Base-by-base conservation (phyloP, 2,113 vertebrate genomes). In the Manacus vitellinus region DNA sequence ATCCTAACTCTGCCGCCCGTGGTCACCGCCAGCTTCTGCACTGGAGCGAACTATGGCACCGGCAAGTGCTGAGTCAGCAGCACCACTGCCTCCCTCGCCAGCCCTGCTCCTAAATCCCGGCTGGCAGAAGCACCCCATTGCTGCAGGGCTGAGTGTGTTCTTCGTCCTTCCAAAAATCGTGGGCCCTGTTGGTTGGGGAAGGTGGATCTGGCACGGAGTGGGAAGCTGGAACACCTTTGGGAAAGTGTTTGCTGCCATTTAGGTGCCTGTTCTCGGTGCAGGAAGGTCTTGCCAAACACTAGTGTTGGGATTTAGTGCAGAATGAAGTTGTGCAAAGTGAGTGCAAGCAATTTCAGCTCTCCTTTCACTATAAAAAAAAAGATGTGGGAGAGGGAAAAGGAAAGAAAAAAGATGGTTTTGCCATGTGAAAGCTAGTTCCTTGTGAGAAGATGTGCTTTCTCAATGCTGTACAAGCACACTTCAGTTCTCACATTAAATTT, bases 121-220 rank as follows among this genome's bases (percentile, higher is more conserved):
- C 95, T 93, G 96, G 35, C 51, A 61, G 73, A 33, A 91, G 37
- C 31, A 44, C 41, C 25, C 21, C 14, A 18, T 10, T 73, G 63
- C 66, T 20, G 28, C 78, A 81, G 88, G 47, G 35, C n/a, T 56
- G 70, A 93, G 58, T 5, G 0, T n/a, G 20, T 61, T 61, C n/a
- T 65, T 33, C 41, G 66, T 73, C 59, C 72, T 92, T 92, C 44
- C 43, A 41, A 72, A 89, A 79, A 33, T 14, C 3, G 0, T 51
- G 49, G 22, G 56, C 63, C 66, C 27, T 90, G 54, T 9, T 22
- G 8, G 28, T 27, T 56, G 61, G 35, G 30, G 43, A 75, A 15
- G 21, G 56, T 3, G 9, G 39, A 23, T 55, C 46, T 14, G 19
- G 16, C 47, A 12, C 0, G 2, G 31, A 8, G 10, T 6, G 44